Evolutionary conservation across 2,113 vertebrate genomes (phyloP), one percentile per base, ranked within the genome.

Genomic region (Lophius piscatorius): DNA sequence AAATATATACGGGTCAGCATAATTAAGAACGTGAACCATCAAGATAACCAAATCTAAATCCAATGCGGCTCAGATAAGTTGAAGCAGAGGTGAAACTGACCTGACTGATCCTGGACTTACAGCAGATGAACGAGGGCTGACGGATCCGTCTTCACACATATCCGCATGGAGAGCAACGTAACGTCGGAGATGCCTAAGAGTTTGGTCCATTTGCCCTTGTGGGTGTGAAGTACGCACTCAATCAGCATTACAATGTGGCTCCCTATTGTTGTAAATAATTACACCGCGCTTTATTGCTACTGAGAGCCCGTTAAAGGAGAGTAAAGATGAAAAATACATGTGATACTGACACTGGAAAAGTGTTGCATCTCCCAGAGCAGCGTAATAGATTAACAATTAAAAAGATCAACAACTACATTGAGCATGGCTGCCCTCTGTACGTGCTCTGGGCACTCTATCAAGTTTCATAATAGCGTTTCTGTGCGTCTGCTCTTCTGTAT

Each of bases 351-450:
- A 64, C 28, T 36, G 41, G 50, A 63, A 72, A 75, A 72, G 55
- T 39, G 39, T n/a, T 55, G 59, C 55, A 56, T 45, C 56, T 78
- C 77, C 65, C 74, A 44, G 47, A 71, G 79, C 56, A 9, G 29
- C 57, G 31, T 60, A 71, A 76, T 66, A 64, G 76, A 82, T 82
- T 74, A 82, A 82, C 79, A 82, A 84, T 84, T 84, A 80, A 82
- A 80, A 76, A 80, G 55, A 87, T 78, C 76, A 87, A 76, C 78
- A 71, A 54, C 64, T 80, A 58, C 64, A 74, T 70, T 69, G 74
- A 56, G 68, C 29, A 20, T 1, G 4, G 48, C 65, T 74, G 83
- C 70, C 63, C 70, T 75, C 22, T 45, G 70, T 38, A 38, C 9
- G 28, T 44, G 58, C 69, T 70, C 48, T 40, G 51, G 52, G 58